phyloP scores from a whole-genome alignment of 2,888 invertebrate genomes.

The Steinernema scapterisci region DNA sequence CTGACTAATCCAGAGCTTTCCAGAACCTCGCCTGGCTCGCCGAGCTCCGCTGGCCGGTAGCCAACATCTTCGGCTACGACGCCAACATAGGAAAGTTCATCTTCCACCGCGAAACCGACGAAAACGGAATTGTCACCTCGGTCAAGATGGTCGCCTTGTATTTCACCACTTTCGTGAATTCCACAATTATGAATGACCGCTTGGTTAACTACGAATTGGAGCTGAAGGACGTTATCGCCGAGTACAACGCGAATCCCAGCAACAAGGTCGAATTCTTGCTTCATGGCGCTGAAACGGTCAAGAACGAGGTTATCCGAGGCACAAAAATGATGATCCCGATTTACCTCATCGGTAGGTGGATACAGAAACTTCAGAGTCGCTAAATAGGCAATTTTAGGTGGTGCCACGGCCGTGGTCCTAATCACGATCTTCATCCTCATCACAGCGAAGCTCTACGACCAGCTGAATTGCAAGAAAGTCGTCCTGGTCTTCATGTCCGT shows the following conservation, averaged over 20 bases:
- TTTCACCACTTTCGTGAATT: constrained; percentile 18
- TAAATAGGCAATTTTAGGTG: neutral
- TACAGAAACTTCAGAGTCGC: neutral
- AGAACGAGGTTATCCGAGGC: constrained; percentile 18
- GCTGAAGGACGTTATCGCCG: constrained; percentile 8
- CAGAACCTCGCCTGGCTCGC: neutral
- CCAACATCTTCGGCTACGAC: constrained; percentile 15
- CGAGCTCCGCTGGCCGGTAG: neutral
- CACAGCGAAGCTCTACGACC: constrained; percentile 26
- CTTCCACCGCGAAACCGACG: constrained; percentile 24
- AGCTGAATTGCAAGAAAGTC: constrained; percentile 6
- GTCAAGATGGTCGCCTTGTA: constrained; percentile 11
- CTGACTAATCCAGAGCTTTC: neutral
- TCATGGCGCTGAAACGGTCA: constrained; percentile 40
- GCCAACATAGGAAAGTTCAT: constrained; percentile 26
- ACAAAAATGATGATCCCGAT: constrained; percentile 9
- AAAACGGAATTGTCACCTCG: constrained; percentile 21
- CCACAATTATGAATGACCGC: constrained; percentile 10
- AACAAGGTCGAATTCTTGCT: constrained; percentile 51
- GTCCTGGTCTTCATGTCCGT: neutral
- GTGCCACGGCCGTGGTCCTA: neutral
- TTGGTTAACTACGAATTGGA: neutral
- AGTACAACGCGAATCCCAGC: constrained; percentile 32
- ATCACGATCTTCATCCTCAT: neutral
- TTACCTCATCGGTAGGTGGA: neutral